These are phyloP conservation scores for human DNA, from an alignment of 2,113 vertebrate species.

Conservation along the genomic window DNA sequence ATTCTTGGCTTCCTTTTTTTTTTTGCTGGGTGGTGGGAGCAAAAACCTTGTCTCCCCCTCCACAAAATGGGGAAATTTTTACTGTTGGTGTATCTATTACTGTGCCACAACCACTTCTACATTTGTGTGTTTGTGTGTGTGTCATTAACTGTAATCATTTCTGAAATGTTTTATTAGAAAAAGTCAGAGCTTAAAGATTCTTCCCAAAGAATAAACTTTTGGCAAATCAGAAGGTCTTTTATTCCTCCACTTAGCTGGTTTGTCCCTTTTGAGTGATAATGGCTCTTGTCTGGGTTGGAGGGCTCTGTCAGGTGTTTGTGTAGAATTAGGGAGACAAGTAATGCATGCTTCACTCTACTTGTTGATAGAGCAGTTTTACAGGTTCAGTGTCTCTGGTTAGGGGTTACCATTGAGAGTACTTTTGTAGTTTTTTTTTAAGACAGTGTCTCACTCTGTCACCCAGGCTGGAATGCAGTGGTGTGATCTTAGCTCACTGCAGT, in stretches of 20 bases:
- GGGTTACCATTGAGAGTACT: neutral
- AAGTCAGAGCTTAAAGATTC: neutral
- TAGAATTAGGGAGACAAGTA: constrained; percentile 5
- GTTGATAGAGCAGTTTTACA: neutral
- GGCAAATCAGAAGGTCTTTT: neutral
- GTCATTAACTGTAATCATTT: neutral
- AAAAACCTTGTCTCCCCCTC: neutral
- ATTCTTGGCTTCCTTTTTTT: neutral
- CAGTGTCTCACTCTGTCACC: no score
- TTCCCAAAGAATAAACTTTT: neutral
- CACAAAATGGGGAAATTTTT: neutral
- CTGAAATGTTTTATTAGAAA: constrained; percentile 13
- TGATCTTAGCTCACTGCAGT: no score
- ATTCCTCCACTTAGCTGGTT: neutral
- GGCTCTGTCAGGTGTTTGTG: neutral
- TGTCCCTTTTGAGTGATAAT: neutral
- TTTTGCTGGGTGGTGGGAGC: neutral
- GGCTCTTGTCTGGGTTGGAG: neutral
- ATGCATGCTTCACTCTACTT: neutral
- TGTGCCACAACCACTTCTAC: neutral
- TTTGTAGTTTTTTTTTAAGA: no score
- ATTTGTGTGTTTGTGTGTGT: neutral
- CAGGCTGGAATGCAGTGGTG: no score
- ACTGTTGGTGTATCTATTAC: neutral
- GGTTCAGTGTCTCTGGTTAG: neutral